Base-by-base conservation (phyloP, 2,797 vertebrate genomes). In the Trematomus bernacchii region DNA sequence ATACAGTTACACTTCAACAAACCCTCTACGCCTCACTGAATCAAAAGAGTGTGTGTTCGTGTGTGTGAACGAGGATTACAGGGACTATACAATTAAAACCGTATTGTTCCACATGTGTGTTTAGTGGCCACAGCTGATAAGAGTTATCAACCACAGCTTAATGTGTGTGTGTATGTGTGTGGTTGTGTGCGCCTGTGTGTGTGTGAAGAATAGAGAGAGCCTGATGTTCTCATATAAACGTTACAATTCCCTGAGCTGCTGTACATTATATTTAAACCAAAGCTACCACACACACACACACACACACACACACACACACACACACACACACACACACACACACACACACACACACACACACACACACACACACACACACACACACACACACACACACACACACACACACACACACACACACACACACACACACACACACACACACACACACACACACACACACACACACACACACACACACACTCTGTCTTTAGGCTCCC, bases 91-190 rank as follows among this genome's bases (percentile, higher is more conserved):
- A 72, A 76, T 11, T 9, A 0, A 44, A 21, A 15, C 33, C 7
- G 0, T 15, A 11, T 11, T 33, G 46, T 40, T 58, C n/a, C 42
- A 16, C 6, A 19, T 50, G 71, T 75, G 71, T 85, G 66, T 73
- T 60, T 59, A 59, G 67, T 44, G 67, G 73, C 3, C 12, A 3
- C 57, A 3, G 59, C 83, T 85, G 86, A 86, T 87, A 85, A 87
- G 66, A 46, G 50, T 59, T 73, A 79, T 74, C 70, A 75, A 70
- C 2, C 1, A 4, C 52, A 65, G 80, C 46, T n/a, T 7, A 4
- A 21, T 16, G 23, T 14, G 62, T 15, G 51, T n/a, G 57, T 60
- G 54, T 65, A 70, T 42, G n/a, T 30, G 43, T 21, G 16, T 48
- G 66, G 59, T 52, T 53, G 54, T 23, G 16, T 27, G 13, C n/a